Evolutionary conservation across 2,113 vertebrate genomes (phyloP).

Genomic region (Gallinago undulata): DNA sequence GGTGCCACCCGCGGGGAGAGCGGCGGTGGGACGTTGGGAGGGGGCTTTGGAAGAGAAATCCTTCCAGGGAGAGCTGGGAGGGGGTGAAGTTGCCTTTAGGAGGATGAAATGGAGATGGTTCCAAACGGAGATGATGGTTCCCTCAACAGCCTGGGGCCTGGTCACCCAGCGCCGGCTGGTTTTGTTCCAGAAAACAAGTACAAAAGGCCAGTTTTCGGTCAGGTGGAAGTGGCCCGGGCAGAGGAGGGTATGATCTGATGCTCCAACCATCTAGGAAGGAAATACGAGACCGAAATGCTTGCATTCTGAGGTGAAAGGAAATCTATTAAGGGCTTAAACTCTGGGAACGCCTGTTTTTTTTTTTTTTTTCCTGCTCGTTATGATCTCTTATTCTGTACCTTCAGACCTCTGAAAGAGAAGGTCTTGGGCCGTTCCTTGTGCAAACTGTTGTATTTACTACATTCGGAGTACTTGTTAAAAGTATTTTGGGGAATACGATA

Average conservation of each 20-base stretch:
- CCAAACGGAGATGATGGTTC: no score
- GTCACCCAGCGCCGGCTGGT: not conserved
- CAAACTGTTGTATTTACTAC: not conserved
- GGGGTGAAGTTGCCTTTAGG: not conserved
- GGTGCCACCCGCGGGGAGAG: not conserved
- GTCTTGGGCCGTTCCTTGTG: not conserved
- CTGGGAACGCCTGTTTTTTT: rapidly evolving
- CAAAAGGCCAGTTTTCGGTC: not conserved
- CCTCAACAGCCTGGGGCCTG: not conserved
- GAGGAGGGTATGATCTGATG: not conserved
- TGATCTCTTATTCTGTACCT: rapidly evolving
- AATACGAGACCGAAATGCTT: not conserved
- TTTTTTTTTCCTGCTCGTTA: rapidly evolving
- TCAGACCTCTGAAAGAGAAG: not conserved
- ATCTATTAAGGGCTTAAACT: not conserved
- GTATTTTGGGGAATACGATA: not conserved
- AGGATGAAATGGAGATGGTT: not conserved
- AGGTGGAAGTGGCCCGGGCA: rapidly evolving
- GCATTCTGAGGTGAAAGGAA: not conserved
- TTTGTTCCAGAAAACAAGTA: not conserved
- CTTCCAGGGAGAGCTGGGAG: not conserved
- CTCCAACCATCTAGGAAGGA: not conserved
- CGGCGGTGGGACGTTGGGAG: rapidly evolving
- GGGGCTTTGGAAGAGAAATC: not conserved
- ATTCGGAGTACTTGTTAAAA: not conserved